These are phyloP conservation scores for Tetanocera ferruginea DNA, from an alignment of 2,888 invertebrate genomes.

Conservation along the genomic window DNA sequence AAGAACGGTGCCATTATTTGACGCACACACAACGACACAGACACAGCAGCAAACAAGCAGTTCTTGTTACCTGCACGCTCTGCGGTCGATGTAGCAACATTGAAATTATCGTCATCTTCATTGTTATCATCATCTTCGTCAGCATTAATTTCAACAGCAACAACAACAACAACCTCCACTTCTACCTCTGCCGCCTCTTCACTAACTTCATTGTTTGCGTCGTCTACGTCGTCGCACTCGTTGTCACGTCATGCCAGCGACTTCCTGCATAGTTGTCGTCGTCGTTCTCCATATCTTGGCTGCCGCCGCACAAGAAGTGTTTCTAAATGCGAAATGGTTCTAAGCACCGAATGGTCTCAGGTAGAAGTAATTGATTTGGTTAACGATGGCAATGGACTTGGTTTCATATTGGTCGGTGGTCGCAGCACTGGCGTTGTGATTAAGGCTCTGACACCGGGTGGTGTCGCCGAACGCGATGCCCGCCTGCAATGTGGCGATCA, in stretches of 20 bases:
- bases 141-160: constrained; percentile 21
- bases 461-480: constrained; percentile 95
- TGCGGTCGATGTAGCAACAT: background rate
- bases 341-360: constrained; percentile 99
- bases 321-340: constrained; percentile 73
- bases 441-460: constrained; percentile 96
- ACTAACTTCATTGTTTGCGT: background rate
- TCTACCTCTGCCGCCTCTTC: background rate
- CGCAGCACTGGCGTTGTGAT: constrained; percentile 98
- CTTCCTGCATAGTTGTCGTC: constrained; percentile 32
- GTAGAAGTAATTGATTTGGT: constrained; percentile 98
- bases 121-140: background rate
- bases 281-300: constrained; percentile 11
- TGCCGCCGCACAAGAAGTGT: background rate
- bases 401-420: constrained; percentile 98
- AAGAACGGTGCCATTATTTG: constrained; percentile 21
- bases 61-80: background rate
- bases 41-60: constrained; percentile 17
- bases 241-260: constrained; percentile 38
- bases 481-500: constrained; percentile 97
- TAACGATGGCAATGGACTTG: constrained; percentile 97
- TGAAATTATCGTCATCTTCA: constrained; percentile 17
- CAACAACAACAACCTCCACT: constrained; percentile 6
- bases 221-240: background rate
- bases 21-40: constrained; percentile 26